These are phyloP conservation scores for Actenoides hombroni DNA, from an alignment of 2,113 vertebrate species.

Conservation along the genomic window DNA sequence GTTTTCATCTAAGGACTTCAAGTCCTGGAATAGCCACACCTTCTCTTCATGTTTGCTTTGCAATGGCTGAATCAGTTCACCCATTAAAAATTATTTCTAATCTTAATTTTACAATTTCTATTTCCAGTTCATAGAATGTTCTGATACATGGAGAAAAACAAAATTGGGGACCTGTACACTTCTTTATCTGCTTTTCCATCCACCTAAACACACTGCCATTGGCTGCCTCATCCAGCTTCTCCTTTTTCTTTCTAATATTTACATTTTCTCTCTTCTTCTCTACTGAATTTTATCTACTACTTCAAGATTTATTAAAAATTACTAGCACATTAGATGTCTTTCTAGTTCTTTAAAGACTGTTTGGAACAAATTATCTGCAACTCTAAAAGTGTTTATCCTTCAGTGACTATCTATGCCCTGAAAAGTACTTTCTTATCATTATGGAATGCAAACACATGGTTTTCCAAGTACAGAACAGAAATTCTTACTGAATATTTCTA, in stretches of 20 bases:
- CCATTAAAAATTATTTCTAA: background rate
- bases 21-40: background rate
- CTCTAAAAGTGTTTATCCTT: background rate
- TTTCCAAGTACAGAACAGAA: constrained; percentile 6
- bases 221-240: background rate
- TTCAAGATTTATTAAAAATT: constrained; percentile 3
- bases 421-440: constrained; percentile 36
- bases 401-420: background rate
- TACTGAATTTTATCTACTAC: background rate
- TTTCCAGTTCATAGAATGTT: background rate
- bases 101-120: background rate
- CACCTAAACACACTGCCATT: background rate
- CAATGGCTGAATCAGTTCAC: background rate
- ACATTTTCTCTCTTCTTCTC: background rate
- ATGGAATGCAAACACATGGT: constrained; percentile 3
- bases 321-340: background rate
- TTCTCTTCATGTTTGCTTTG: background rate
- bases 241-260: background rate
- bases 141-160: background rate
- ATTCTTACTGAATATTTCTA: background rate
- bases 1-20: background rate
- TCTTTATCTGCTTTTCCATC: background rate
- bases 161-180: background rate
- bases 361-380: constrained; percentile 22
- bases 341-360: constrained; percentile 18